These are phyloP conservation scores for Emydura subglobosa DNA, from an alignment of 2,113 vertebrate species.

Conservation along the genomic window DNA sequence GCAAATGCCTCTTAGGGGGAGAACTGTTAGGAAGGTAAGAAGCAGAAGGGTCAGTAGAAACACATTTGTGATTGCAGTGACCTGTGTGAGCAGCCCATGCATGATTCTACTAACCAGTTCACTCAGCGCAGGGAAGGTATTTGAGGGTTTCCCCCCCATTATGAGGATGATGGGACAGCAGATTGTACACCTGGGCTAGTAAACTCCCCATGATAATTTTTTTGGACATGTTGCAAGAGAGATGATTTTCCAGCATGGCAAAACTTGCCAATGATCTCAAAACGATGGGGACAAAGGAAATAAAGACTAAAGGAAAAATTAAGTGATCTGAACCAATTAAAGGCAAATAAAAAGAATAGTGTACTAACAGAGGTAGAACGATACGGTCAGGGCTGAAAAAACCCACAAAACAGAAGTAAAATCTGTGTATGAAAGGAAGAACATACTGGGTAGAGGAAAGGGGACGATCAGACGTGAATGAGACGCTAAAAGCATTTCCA, in stretches of 20 bases:
- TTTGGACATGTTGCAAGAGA: not conserved
- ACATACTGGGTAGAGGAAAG: not conserved
- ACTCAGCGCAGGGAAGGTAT: not conserved
- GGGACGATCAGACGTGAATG: not conserved
- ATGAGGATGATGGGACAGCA: not conserved
- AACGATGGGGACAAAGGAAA: not conserved
- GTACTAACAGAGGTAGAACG: rapidly evolving
- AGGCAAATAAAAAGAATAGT: not conserved
- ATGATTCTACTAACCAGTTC: not conserved
- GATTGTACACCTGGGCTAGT: not conserved
- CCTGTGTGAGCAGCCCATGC: not conserved
- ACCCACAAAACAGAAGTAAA: not conserved
- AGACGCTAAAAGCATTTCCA: not conserved
- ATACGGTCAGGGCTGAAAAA: not conserved
- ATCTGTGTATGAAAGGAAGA: not conserved
- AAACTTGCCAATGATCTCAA: not conserved
- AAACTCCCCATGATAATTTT: not conserved
- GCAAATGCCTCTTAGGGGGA: not conserved
- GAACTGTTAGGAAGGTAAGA: not conserved
- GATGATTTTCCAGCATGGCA: not conserved
- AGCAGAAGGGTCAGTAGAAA: not conserved
- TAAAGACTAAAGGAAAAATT: not conserved
- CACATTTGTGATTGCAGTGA: not conserved
- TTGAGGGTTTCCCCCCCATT: not conserved
- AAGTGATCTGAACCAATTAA: not conserved